A percentile compares a stretch with the other conserved stretches of the same genome.
Evolutionary conservation across 2,888 invertebrate genomes (phyloP).

Genomic region (Drosophila testacea): DNA sequence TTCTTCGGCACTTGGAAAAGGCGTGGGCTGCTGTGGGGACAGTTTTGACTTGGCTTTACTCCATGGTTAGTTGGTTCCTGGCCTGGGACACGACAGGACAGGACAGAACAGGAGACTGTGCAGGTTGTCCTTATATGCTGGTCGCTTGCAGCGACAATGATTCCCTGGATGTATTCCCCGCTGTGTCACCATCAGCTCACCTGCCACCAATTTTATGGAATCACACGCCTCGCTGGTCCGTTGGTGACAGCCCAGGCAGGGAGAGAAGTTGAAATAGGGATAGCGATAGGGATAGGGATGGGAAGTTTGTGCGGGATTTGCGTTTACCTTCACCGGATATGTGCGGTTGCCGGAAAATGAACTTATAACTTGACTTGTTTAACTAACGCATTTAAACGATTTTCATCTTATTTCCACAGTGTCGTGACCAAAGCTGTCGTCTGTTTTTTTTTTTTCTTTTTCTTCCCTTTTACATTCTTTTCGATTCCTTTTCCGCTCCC

Average conservation of each 20-base stretch:
- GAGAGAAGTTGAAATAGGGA: neutral
- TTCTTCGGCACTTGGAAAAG: conserved; percentile 6
- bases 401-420: conserved; percentile 59
- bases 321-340: conserved; percentile 71
- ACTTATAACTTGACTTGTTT: conserved; percentile 79
- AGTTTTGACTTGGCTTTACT: conserved; percentile 55
- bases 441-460: conserved; percentile 14
- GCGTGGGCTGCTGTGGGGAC: conserved; percentile 41
- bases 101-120: neutral
- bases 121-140: conserved; percentile 34
- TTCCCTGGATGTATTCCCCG: conserved; percentile 48
- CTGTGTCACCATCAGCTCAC: conserved; percentile 1
- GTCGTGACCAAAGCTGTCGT: conserved; percentile 22
- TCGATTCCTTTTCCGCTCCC: conserved; percentile 1
- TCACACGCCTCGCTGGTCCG: conserved; percentile 70
- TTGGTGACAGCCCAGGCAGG: conserved; percentile 44
- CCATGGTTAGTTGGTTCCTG: conserved; percentile 56
- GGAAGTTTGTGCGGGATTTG: conserved; percentile 36
- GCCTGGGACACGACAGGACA: conserved; percentile 8
- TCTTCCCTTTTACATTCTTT: neutral
- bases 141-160: conserved; percentile 65
- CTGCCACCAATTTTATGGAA: conserved; percentile 71
- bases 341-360: conserved; percentile 78
- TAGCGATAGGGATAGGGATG: neutral
- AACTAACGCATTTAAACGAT: conserved; percentile 78